These are phyloP conservation scores for Disparrhopalites patrizii DNA, from an alignment of 2,888 invertebrate species.

Conservation along the genomic window DNA sequence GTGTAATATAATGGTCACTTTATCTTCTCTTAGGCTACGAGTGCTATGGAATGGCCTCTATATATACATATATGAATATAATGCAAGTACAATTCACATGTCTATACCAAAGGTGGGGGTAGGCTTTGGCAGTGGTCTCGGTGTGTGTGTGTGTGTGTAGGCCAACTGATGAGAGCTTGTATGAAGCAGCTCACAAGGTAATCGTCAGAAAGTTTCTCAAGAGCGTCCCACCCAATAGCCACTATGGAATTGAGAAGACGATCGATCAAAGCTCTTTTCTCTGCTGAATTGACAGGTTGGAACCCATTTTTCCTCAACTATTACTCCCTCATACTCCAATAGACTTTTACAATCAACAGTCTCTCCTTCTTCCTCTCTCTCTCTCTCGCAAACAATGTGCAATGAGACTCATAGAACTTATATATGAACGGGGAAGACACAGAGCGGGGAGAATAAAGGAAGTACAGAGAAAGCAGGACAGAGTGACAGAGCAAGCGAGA, in stretches of 20 bases:
- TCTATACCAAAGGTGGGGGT: neutral
- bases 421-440: neutral
- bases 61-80: neutral
- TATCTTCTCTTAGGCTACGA: neutral
- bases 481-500: neutral
- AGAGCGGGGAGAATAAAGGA: neutral
- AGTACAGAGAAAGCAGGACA: neutral
- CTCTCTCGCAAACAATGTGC: neutral
- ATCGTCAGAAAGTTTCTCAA: constrained; percentile 49
- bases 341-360: neutral
- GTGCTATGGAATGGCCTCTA: neutral
- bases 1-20: constrained; percentile 20
- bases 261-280: constrained; percentile 50
- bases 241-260: constrained; percentile 47
- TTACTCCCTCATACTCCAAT: constrained; percentile 46
- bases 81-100: neutral
- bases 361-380: neutral
- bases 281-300: constrained; percentile 49
- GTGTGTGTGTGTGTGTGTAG: neutral
- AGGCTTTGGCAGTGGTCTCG: neutral
- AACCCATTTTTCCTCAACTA: constrained; percentile 43
- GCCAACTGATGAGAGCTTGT: constrained; percentile 2
- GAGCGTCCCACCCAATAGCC: constrained; percentile 46
- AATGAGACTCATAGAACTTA: neutral
- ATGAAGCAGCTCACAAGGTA: constrained; percentile 49